Evolutionary conservation across 1,140 invertebrate genomes (phyloP).

Genomic region (Spodoptera frugiperda): DNA sequence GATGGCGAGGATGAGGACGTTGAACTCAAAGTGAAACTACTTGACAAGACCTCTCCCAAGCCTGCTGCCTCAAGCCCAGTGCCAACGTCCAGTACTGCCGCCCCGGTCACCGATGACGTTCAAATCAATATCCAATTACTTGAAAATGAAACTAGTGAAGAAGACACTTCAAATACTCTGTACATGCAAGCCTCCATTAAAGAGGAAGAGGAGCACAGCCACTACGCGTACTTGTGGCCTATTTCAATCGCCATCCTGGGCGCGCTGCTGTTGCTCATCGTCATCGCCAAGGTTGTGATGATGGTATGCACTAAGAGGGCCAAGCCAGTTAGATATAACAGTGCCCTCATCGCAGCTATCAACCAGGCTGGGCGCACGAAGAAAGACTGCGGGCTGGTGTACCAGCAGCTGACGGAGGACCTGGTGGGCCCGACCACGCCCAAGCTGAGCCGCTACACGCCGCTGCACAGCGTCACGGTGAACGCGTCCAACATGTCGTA

Average conservation of each 20-base stretch:
- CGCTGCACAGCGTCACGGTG: conserved; percentile 84
- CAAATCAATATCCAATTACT: conserved; percentile 78
- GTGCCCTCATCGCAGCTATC: conserved; percentile 82
- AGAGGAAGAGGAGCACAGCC: conserved; percentile 77
- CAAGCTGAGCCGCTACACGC: conserved; percentile 87
- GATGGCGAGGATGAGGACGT: conserved; percentile 73
- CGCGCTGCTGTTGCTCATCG: conserved; percentile 82
- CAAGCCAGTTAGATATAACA: conserved; percentile 86
- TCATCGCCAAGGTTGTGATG: conserved; percentile 83
- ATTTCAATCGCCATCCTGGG: conserved; percentile 81
- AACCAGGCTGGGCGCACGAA: conserved; percentile 77
- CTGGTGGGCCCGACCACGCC: conserved; percentile 86
- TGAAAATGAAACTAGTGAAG: conserved; percentile 73
- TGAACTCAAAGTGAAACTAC: conserved; percentile 68
- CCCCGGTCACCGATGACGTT: conserved; percentile 71
- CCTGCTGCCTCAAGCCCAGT: too few species aligned
- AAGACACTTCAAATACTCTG: conserved; percentile 74
- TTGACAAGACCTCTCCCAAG: conserved; percentile 14
- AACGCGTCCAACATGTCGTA: conserved; percentile 87
- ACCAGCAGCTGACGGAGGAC: conserved; percentile 87
- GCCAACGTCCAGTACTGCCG: conserved; percentile 42
- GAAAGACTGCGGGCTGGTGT: conserved; percentile 86
- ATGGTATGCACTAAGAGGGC: conserved; percentile 82
- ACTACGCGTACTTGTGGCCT: conserved; percentile 83
- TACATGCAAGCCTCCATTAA: conserved; percentile 72